A percentile compares a stretch with the other conserved stretches of the same genome.
Evolutionary conservation across 2,888 invertebrate species (phyloP).

Genomic region (Drosophila pseudotalamancana): DNA sequence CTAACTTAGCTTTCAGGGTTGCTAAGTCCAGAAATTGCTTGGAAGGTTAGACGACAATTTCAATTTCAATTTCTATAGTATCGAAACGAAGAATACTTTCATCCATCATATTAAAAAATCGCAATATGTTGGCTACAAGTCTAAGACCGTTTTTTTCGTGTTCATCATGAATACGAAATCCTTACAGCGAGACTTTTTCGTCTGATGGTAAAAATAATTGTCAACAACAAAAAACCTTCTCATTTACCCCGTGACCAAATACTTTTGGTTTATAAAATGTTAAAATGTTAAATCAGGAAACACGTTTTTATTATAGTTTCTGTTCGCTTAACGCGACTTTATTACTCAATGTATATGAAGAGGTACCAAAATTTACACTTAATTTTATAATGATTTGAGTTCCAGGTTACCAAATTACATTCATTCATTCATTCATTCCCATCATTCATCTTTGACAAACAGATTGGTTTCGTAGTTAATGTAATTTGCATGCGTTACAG

Average conservation of each 20-base stretch:
- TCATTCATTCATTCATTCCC: too few species aligned
- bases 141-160: not conserved
- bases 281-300: too few species aligned
- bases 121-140: not conserved
- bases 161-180: not conserved
- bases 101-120: not conserved
- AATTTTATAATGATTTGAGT: not conserved
- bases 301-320: not conserved
- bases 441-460: conserved; percentile 15
- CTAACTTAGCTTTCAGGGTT: conserved; percentile 3
- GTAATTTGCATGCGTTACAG: conserved; percentile 12
- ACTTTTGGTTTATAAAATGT: conserved; percentile 40
- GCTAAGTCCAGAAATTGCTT: conserved; percentile 12
- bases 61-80: too few species aligned
- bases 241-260: conserved; percentile 56
- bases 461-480: conserved; percentile 49
- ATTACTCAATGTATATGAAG: conserved; percentile 25
- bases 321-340: conserved; percentile 22
- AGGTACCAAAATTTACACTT: not conserved
- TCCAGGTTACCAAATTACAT: too few species aligned
- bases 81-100: too few species aligned
- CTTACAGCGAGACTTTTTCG: conserved; percentile 7
- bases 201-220: conserved; percentile 16
- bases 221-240: conserved; percentile 25
- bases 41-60: too few species aligned